Conservation (phyloP, 1,140 invertebrate genomes). For the Hylaeus volcanicus region DNA sequence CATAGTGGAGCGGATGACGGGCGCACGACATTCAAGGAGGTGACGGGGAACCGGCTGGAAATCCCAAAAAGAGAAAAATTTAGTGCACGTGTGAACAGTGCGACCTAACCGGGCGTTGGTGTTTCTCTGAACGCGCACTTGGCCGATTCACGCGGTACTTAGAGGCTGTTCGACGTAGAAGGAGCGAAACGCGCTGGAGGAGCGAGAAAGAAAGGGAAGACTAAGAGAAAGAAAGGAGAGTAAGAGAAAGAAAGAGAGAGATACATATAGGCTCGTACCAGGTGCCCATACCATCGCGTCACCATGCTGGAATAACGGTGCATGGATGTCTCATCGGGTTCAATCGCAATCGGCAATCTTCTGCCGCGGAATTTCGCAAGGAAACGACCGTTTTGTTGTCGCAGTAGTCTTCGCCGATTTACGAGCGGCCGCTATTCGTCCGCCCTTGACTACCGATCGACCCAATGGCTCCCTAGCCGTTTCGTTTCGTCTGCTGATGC, state of each 20-base stretch:
- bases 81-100: slow-evolving; percentile 77
- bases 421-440: slow-evolving; percentile 67
- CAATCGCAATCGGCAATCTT: slow-evolving; percentile 74
- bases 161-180: slow-evolving; percentile 40
- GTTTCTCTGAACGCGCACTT: slow-evolving; percentile 49
- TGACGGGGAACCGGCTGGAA: slow-evolving; percentile 3
- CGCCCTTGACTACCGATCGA: slow-evolving; percentile 58
- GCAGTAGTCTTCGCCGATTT: slow-evolving; percentile 60
- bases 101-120: slow-evolving; percentile 68
- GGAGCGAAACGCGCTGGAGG: slow-evolving; percentile 20
- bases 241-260: slow-evolving; percentile 40
- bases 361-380: slow-evolving; percentile 68
- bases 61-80: slow-evolving; percentile 65
- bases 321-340: slow-evolving; percentile 73
- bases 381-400: slow-evolving; percentile 64
- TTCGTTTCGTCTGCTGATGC: slow-evolving; percentile 15
- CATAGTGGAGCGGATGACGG: slow-evolving; percentile 41
- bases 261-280: slow-evolving; percentile 53
- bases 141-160: slow-evolving; percentile 48
- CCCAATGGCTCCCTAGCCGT: slow-evolving; percentile 38
- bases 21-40: neutral
- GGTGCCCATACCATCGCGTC: slow-evolving; percentile 67
- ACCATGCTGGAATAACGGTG: slow-evolving; percentile 72
- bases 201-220: slow-evolving; percentile 27
- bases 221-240: slow-evolving; percentile 32